These are phyloP conservation scores for Antheraea yamamai DNA, from an alignment of 2,888 invertebrate species.

Conservation along the genomic window DNA sequence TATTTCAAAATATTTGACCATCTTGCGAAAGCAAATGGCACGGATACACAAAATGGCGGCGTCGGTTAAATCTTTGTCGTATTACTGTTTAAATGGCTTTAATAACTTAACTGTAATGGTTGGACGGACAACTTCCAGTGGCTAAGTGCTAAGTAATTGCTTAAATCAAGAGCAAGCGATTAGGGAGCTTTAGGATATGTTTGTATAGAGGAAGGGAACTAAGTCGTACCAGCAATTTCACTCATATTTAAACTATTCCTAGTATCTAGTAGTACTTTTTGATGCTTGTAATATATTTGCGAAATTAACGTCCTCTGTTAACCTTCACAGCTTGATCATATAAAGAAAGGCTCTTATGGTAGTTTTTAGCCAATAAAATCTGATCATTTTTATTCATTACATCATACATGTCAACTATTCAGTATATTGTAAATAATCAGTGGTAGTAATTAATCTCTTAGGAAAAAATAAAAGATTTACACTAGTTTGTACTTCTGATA, in stretches of 20 bases:
- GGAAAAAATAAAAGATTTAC: neutral
- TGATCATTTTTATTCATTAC: neutral
- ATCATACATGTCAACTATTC: neutral
- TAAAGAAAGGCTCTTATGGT: neutral
- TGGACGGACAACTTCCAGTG: slow-evolving; percentile 38
- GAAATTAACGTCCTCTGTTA: neutral
- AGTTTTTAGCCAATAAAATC: neutral
- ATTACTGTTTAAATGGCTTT: slow-evolving; percentile 57
- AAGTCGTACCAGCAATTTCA: neutral
- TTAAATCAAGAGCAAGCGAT: slow-evolving; percentile 51
- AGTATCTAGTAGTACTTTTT: neutral
- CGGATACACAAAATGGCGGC: slow-evolving; percentile 52
- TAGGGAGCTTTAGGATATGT: neutral
- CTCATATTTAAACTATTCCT: neutral
- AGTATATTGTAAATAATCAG: no score
- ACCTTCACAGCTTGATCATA: neutral
- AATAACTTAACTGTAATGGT: slow-evolving; percentile 71
- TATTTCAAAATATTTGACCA: slow-evolving; percentile 36
- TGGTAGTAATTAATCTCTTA: no score
- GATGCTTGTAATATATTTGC: neutral
- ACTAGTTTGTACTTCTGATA: neutral
- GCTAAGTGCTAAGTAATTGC: slow-evolving; percentile 65
- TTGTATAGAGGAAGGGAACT: neutral
- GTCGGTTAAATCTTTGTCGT: slow-evolving; percentile 31
- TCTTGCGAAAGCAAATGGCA: slow-evolving; percentile 45